Base-by-base conservation (phyloP, 2,113 vertebrate species). In the Apodemus sylvaticus region DNA sequence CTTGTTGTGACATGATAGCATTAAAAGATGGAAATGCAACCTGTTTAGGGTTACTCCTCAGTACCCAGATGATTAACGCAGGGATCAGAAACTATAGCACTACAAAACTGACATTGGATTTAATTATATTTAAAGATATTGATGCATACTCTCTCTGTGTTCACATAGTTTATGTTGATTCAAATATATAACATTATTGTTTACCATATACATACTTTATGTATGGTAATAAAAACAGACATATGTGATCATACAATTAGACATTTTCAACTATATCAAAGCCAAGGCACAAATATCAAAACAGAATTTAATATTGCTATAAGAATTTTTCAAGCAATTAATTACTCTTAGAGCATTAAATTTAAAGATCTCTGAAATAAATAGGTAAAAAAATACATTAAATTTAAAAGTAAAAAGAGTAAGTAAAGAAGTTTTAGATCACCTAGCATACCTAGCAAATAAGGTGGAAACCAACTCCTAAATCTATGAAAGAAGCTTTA, bases 211-310 rank as follows among this genome's bases (percentile, higher is more conserved):
- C 3, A 7, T 87, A 94, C 82, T 93, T 83, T 42, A 42, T n/a
- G 68, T 60, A 51, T n/a, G n/a, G 64, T 9, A 87, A 62, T 45
- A 70, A 83, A 73, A 58, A 60, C 55, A 19, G 68, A 94, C 24
- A 51, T 11, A n/a, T 58, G 34, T 58, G 34, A 8, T 19, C 31
- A 55, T 36, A 45, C 5, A 26, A 24, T 58, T 60, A 90, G 48
- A 64, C 36, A 78, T n/a, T 89, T 58, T 94, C 42, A 48, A 86
- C 9, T 20, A 31, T 62, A 85, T 91, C 13, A 89, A 91, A 94
- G 45, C 53, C 86, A 94, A 94, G n/a, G 36, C 24, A 93, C 62
- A 97, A 74, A 97, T 45, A 95, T 26, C 93, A 96, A 95, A 86
- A 89, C 3, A 93, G n/a, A 26, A 94, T 95, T 90, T 94, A 88